Base-by-base conservation (phyloP, 2,113 vertebrate species). In the Motacilla tschutschensis region DNA sequence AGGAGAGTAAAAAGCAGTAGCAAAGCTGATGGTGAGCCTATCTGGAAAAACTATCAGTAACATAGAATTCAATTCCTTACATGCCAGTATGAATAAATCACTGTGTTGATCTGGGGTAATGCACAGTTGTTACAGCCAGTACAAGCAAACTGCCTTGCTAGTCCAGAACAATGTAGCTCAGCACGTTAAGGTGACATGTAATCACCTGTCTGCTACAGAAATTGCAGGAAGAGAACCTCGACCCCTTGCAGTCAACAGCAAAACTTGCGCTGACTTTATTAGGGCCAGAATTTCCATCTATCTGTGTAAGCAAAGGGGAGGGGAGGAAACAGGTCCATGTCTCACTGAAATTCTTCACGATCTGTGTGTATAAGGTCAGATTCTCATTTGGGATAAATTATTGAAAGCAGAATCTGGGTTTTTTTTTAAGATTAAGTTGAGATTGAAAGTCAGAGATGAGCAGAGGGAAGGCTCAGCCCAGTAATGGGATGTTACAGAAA, bases 311-410 rank as follows among this genome's bases (percentile, higher is more conserved):
- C 28, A 91, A 64, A 82, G 29, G 33, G 26, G 41, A 70, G 47
- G 47, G 25, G 78, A 91, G 60, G 71, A 94, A 94, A 82, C 36
- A 64, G 29, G 64, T 60, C 64, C 57, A 14, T 79, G 71, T 94
- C 64, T 82, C 57, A 35, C 43, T 88, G 90, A 93, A 91, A 69
- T 81, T 85, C 71, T 84, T 66, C 0, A 2, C 71, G 85, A 73
- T 87, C 73, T 85, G 63, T 63, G 57, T 79, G 46, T 79, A 53
- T 59, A 84, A 90, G 75, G 72, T 90, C 90, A 91, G 90, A 90
- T 77, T 88, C 64, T 86, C 88, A 86, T 86, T 67, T 91, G 86
- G 90, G 35, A 72, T 81, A 91, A 85, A 93, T 95, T 94, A 89
- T 28, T 91, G 66, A 86, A 79, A 66, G 40, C 57, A 78, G n/a